Evolutionary conservation across 2,113 vertebrate genomes (phyloP).

Genomic region (Camarhynchus parvulus): DNA sequence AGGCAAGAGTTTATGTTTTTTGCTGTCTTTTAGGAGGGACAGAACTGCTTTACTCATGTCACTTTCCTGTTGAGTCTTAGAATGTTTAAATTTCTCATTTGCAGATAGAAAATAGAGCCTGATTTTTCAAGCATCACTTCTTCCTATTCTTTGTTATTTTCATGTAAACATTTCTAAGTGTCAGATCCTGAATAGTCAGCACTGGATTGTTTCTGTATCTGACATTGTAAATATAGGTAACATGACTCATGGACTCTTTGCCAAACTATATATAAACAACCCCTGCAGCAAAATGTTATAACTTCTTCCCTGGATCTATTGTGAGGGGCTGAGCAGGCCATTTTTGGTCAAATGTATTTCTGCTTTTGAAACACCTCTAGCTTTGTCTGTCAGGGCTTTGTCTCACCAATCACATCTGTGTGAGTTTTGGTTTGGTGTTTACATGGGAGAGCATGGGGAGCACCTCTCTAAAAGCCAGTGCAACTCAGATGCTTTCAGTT

Average conservation of each 20-base stretch:
- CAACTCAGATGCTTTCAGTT: not conserved
- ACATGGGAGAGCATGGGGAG: not conserved
- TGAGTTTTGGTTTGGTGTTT: not conserved
- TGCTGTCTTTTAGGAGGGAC: not conserved
- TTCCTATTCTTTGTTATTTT: not conserved
- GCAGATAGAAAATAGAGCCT: not conserved
- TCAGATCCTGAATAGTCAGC: not conserved
- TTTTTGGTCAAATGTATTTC: not conserved
- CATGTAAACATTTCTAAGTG: not conserved
- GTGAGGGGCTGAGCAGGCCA: not conserved
- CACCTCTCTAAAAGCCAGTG: not conserved
- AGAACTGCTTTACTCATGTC: not conserved
- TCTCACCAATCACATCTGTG: not conserved
- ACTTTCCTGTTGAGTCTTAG: not conserved
- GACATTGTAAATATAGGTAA: not conserved
- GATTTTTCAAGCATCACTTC: not conserved
- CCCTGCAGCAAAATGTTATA: not conserved
- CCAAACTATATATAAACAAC: not conserved
- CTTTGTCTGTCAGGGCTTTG: not conserved
- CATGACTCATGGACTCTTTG: not conserved
- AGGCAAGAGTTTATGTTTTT: not conserved
- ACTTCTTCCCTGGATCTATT: not conserved
- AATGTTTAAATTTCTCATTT: slow-evolving; percentile 14
- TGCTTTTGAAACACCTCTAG: not conserved
- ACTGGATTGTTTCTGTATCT: not conserved